Evolutionary conservation across 2,113 vertebrate species (phyloP).

Genomic region (Clinocottus analis): DNA sequence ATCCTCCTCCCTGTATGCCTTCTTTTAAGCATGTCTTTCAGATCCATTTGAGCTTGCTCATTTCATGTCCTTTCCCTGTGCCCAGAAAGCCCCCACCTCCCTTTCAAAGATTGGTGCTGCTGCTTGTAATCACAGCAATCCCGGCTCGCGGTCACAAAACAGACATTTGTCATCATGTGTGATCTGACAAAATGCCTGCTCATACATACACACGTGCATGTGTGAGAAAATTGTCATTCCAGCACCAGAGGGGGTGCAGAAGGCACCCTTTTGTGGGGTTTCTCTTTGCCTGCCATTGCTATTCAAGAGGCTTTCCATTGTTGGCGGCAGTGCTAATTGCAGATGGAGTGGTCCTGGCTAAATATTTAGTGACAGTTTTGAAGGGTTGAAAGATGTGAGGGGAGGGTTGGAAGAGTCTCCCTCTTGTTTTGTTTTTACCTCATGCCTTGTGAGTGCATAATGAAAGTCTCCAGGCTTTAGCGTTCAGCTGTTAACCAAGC

Average conservation of each 20-base stretch:
- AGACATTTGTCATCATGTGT: conserved; percentile 17
- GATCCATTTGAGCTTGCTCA: conserved; percentile 31
- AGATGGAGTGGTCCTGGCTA: conserved; percentile 77
- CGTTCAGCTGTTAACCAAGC: conserved; percentile 55
- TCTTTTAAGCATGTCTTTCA: conserved; percentile 22
- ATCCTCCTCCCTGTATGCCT: conserved; percentile 11
- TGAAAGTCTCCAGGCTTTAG: conserved; percentile 62
- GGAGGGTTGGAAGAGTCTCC: conserved; percentile 62
- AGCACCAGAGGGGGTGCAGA: conserved; percentile 4
- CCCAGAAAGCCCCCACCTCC: neutral
- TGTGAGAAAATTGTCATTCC: conserved; percentile 43
- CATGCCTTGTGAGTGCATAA: conserved; percentile 56
- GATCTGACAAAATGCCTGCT: conserved; percentile 29
- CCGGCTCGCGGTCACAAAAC: neutral
- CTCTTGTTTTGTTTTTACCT: conserved; percentile 66
- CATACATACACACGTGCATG: conserved; percentile 22
- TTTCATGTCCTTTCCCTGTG: conserved; percentile 35
- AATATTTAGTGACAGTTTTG: conserved; percentile 86
- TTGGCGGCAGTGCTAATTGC: conserved; percentile 80
- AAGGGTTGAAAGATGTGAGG: conserved; percentile 78
- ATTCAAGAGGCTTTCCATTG: conserved; percentile 79
- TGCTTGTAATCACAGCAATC: neutral
- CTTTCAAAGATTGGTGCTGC: neutral
- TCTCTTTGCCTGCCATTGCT: conserved; percentile 62
- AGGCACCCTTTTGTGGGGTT: conserved; percentile 36